Base-by-base conservation (phyloP, 2,888 invertebrate species). In the Pediacus dermestoides region DNA sequence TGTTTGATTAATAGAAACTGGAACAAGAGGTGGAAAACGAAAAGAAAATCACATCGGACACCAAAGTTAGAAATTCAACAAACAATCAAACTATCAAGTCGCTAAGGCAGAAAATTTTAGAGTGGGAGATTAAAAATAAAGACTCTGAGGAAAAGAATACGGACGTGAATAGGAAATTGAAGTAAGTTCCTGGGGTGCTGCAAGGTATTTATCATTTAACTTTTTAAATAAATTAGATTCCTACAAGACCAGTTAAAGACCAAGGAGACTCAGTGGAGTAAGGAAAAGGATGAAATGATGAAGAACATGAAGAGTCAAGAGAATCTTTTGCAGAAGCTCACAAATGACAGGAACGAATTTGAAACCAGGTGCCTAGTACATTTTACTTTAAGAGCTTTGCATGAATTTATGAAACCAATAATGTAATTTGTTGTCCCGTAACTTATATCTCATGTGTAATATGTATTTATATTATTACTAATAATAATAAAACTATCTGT, bases 91-190 rank as follows among this genome's bases (percentile, higher is more conserved):
- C 71, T 47, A 58, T 72, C 10, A 70, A 70, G 36, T 37, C 53
- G 41, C 50, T 74, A 27, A 69, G 65, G 43, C 57, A 59, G 39
- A 70, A 73, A 55, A 57, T 71, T 1, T 63, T 69, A 23, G 70
- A 73, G 9, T 48, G 72, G 16, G 70, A 74, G 46, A 64, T 61
- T 16, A 68, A 68, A 21, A 67, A 67, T 12, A 64, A 66, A 14
- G 67, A 69, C n/a, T 45, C 61, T 7, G 70, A 72, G 44, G 61
- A 58, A n/a, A 65, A 65, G 46, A 55, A 64, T 16, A 52, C 44
- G 3, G 69, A 59, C 49, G 53, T 63, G 7, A 52, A 52, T 11
- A 59, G 46, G 35, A 64, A 63, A 47, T 26, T 64, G 1, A 60
- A 53, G 64, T 64, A 50, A 46, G 52, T 48, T 32, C 7, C 9